These are phyloP conservation scores for Watsonalla binaria DNA, from an alignment of 2,888 invertebrate genomes.

Conservation along the genomic window DNA sequence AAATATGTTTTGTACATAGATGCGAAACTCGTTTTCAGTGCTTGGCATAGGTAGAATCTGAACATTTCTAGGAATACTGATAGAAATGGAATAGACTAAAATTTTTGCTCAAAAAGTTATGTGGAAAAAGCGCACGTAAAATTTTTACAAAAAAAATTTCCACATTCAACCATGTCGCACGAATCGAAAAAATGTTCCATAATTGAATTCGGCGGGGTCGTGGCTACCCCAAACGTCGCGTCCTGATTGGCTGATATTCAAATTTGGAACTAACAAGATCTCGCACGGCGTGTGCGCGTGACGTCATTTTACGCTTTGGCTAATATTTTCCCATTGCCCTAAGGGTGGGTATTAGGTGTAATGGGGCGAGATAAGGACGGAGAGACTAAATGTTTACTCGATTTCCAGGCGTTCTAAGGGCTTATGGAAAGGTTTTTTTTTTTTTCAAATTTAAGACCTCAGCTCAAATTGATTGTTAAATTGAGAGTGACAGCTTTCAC, in stretches of 20 bases:
- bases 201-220: constrained; percentile 61
- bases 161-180: constrained; percentile 28
- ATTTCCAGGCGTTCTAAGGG: constrained; percentile 3
- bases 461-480: no score
- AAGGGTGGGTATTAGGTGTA: constrained; percentile 44
- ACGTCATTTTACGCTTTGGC: constrained; percentile 62
- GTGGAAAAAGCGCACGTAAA: background rate
- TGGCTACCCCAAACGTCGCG: constrained; percentile 41
- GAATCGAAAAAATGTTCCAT: constrained; percentile 40
- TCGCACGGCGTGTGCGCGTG: constrained; percentile 53
- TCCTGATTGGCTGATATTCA: constrained; percentile 77
- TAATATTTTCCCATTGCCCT: constrained; percentile 67
- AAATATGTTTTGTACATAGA: no score
- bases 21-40: no score
- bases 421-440: constrained; percentile 1
- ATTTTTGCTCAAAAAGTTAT: background rate
- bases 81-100: no score
- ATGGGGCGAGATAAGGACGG: constrained; percentile 61
- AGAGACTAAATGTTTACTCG: constrained; percentile 38
- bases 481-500: no score
- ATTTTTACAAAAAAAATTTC: constrained; percentile 17
- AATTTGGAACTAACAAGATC: constrained; percentile 67
- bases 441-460: background rate
- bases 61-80: no score
- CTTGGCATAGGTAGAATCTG: no score